Evolutionary conservation across 2,888 invertebrate species (phyloP).

Genomic region (Heliconius sara): DNA sequence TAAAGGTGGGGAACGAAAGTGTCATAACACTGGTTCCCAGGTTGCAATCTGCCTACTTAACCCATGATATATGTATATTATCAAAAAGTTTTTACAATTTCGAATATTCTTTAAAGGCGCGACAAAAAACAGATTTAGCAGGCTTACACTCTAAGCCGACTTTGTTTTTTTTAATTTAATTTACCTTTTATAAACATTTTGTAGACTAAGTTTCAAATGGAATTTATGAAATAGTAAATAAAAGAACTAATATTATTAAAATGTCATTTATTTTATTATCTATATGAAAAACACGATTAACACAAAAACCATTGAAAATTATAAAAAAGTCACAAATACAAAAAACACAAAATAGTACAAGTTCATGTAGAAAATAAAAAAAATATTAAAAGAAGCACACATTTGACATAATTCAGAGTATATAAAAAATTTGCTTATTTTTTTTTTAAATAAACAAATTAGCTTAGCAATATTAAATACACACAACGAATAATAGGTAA

Average conservation of each 20-base stretch:
- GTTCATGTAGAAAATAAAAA: conserved; percentile 12
- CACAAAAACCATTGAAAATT: background rate
- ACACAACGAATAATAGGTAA: conserved; percentile 6
- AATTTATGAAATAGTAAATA: background rate
- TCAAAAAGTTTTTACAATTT: too few species aligned
- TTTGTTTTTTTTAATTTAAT: too few species aligned
- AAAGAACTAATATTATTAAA: background rate
- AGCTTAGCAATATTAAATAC: background rate
- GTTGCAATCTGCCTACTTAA: background rate
- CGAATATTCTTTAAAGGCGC: too few species aligned
- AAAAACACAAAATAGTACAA: conserved; percentile 13
- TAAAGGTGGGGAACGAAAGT: background rate
- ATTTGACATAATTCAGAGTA: background rate
- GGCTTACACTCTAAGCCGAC: too few species aligned
- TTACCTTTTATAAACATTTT: too few species aligned
- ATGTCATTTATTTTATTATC: conserved; percentile 19
- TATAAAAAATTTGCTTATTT: background rate
- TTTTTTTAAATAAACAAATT: background rate
- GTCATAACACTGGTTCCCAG: background rate
- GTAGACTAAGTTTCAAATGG: too few species aligned
- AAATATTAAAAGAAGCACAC: background rate
- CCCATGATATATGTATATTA: too few species aligned
- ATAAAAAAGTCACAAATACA: background rate
- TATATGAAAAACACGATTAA: conserved; percentile 9
- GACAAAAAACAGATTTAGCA: too few species aligned